Percentiles rank a stretch among this genome's conserved stretches.
Evolutionary conservation across 2,797 vertebrate species (phyloP).

Genomic region (Sylvilagus floridanus): DNA sequence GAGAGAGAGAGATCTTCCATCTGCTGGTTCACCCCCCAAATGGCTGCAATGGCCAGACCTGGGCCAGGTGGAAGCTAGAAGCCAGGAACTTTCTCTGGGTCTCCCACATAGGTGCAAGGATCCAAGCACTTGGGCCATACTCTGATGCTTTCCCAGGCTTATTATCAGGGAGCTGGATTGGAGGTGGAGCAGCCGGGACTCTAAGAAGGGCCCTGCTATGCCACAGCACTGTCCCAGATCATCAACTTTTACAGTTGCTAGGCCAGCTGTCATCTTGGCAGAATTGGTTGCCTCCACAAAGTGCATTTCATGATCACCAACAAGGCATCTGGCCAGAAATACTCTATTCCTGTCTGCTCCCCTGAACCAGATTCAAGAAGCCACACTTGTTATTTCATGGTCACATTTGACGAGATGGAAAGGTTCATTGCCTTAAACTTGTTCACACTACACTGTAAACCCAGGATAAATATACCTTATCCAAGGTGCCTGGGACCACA

Average conservation of each 20-base stretch:
- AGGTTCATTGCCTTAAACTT: neutral
- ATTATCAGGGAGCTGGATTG: too few relatives aligned
- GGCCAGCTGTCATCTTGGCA: neutral
- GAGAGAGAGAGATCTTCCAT: too few relatives aligned
- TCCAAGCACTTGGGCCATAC: too few relatives aligned
- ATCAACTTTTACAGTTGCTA: neutral
- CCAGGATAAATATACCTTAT: neutral
- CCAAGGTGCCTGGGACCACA: neutral
- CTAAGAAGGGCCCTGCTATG: too few relatives aligned
- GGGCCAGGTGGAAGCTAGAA: too few relatives aligned
- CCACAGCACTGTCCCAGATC: too few relatives aligned
- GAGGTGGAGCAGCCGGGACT: too few relatives aligned
- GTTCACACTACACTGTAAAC: neutral
- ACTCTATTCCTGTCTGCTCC: neutral
- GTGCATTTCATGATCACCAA: neutral
- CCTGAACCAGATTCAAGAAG: slow-evolving; percentile 12
- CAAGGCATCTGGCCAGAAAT: slow-evolving; percentile 23
- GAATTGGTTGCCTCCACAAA: neutral
- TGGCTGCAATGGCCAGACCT: too few relatives aligned
- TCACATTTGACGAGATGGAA: neutral
- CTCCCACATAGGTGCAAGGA: too few relatives aligned
- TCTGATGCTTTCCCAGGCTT: too few relatives aligned
- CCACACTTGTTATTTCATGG: neutral
- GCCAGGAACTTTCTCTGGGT: too few relatives aligned
- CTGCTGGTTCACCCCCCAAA: too few relatives aligned